Base-by-base conservation (phyloP, 2,888 invertebrate species). In the Archips xylosteana region DNA sequence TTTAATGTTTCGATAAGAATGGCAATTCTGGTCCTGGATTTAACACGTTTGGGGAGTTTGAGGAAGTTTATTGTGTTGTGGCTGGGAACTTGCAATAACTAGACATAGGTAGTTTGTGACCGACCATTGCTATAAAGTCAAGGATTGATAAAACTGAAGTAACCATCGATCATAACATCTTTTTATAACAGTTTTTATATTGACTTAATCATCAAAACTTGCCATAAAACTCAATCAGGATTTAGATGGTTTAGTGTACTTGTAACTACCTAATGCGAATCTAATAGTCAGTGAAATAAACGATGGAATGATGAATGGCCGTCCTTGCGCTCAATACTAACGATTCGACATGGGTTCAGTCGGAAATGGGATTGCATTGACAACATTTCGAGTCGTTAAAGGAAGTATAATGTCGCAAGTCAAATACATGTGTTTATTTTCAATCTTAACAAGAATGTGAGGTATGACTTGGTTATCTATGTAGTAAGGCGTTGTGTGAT, bases 331-430 rank as follows among this genome's bases (percentile, higher is more conserved):
- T 62, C 68, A 49, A 39, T 64, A 42, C 63, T 63, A 32, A 51
- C 69, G 42, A 73, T 73, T 69, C 49, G 73, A 73, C 69, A 73
- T 59, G 73, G 69, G 63, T 64, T 64, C 59, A 49, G 63, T 51
- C 42, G 63, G 39, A 63, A 64, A 69, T 10, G 54, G 49, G 39
- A 39, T 49, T 45, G 15, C 34, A 32, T 36, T 36, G 51, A 64
- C 49, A 64, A 23, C 57, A 57, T 57, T 57, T 32, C 32, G 57
- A 32, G 57, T 4, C 57, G 9, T 57, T 32, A 32, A 32, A 32
- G 57, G 32, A n/a, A 49, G 10, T 12, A 32, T 2, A 10, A 12
- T 32, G 42, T 45, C 13, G 12, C 62, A 32, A 45, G 62, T 62
- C 62, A 12, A 62, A 62, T 32, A 23, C 23, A 6, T 23, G 54